These are phyloP conservation scores for Drosophila gunungcola DNA, from an alignment of 1,140 invertebrate species.

Conservation along the genomic window DNA sequence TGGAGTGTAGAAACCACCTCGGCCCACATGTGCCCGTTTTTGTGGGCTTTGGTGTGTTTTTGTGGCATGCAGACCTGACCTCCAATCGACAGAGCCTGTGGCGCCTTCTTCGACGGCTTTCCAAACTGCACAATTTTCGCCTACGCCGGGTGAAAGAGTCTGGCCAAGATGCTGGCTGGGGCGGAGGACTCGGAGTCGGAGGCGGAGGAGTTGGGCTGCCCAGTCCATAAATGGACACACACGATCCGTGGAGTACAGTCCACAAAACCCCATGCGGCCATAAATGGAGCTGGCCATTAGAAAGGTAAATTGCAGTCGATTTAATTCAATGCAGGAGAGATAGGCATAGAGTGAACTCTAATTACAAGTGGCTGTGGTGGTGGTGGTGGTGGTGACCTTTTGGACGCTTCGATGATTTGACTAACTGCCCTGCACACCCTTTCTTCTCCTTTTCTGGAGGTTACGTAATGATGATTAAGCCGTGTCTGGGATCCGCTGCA, in stretches of 20 bases:
- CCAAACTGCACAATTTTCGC: constrained; percentile 74
- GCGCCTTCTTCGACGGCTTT: constrained; percentile 70
- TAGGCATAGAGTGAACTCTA: constrained; percentile 27
- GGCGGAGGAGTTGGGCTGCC: constrained; percentile 13
- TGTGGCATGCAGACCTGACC: constrained; percentile 41
- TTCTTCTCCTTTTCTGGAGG: constrained; percentile 2
- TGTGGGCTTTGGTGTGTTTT: constrained; percentile 17
- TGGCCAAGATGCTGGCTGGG: neutral
- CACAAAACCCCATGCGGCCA: constrained; percentile 17
- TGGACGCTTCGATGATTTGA: constrained; percentile 45
- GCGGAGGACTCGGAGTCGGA: neutral
- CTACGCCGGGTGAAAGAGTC: constrained; percentile 54
- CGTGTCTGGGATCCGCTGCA: constrained; percentile 7
- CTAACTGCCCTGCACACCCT: constrained; percentile 39
- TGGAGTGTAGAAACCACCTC: constrained; percentile 33
- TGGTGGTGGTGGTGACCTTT: constrained; percentile 38
- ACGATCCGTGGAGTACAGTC: constrained; percentile 49
- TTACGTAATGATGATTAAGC: constrained; percentile 52
- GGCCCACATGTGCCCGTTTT: constrained; percentile 28
- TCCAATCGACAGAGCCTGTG: constrained; percentile 49
- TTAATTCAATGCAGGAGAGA: constrained; percentile 53
- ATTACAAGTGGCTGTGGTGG: constrained; percentile 40
- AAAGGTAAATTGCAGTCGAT: constrained; percentile 61
- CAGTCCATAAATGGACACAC: constrained; percentile 57
- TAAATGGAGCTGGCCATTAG: constrained; percentile 59